These are phyloP conservation scores for Oophaga sylvatica DNA, from an alignment of 2,797 vertebrate species.

Conservation along the genomic window DNA sequence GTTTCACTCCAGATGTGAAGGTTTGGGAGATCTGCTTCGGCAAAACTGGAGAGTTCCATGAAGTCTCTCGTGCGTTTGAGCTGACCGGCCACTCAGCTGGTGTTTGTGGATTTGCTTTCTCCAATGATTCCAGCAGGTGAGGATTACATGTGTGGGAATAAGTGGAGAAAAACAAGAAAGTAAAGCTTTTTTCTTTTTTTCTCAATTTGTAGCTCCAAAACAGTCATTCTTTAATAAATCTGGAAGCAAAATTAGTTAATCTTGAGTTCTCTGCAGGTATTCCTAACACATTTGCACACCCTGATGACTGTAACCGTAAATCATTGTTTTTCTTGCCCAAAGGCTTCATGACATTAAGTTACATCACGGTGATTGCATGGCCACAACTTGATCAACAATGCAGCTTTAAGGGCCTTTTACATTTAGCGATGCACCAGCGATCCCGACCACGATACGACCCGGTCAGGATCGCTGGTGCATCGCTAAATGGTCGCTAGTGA, in stretches of 20 bases:
- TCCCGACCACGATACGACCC: no score
- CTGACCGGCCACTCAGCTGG: conserved; percentile 92
- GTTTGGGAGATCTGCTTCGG: conserved; percentile 95
- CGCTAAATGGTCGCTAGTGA: no score
- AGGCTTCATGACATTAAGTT: no score
- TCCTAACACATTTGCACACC: no score
- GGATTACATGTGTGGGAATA: neutral
- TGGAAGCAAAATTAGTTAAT: neutral
- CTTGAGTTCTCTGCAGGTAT: neutral
- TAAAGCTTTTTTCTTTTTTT: neutral
- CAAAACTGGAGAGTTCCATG: conserved; percentile 88
- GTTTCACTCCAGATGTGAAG: conserved; percentile 95
- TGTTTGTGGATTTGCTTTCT: conserved; percentile 88
- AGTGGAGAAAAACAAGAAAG: neutral
- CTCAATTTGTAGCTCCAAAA: neutral
- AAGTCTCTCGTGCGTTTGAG: conserved; percentile 90
- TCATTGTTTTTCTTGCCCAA: no score
- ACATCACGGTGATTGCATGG: no score
- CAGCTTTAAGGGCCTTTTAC: no score
- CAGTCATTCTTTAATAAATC: neutral
- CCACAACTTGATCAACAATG: no score
- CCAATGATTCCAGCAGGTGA: conserved; percentile 84
- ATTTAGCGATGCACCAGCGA: no score
- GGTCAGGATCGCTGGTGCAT: no score
- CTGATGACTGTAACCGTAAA: no score